Evolutionary conservation across 2,888 invertebrate species (phyloP).

Genomic region (Sepiola atlantica): DNA sequence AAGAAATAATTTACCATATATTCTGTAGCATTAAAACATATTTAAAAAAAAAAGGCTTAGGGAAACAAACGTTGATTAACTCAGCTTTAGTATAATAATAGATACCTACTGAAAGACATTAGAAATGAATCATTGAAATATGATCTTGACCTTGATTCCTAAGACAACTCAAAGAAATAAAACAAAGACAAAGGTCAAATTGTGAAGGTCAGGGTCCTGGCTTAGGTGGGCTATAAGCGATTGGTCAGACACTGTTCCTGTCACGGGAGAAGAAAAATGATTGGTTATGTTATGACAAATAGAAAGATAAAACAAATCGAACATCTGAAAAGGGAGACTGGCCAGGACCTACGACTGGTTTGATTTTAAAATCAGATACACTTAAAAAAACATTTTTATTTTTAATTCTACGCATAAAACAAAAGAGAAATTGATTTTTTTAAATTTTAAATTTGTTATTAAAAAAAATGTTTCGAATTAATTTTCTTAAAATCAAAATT

Average conservation of each 20-base stretch:
- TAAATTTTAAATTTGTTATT: too few relatives aligned
- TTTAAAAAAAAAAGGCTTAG: too few relatives aligned
- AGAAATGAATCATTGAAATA: background rate
- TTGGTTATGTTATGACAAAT: background rate
- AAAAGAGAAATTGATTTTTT: too few relatives aligned
- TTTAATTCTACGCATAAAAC: too few relatives aligned
- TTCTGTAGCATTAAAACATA: too few relatives aligned
- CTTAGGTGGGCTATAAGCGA: background rate
- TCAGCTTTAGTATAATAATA: too few relatives aligned
- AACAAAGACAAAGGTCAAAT: background rate
- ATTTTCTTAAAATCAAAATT: too few relatives aligned
- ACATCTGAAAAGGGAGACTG: background rate
- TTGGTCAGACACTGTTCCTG: constrained; percentile 18
- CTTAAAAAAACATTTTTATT: background rate
- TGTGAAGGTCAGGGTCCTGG: background rate
- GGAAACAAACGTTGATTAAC: too few relatives aligned
- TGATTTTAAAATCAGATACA: background rate
- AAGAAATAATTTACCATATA: too few relatives aligned
- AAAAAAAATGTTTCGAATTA: too few relatives aligned
- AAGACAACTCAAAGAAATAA: background rate
- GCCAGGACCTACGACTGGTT: background rate
- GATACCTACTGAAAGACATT: background rate
- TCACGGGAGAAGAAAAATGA: background rate
- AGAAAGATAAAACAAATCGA: background rate
- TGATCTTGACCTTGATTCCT: background rate